phyloP scores from a whole-genome alignment of 1,140 invertebrate species.

The Harpegnathos saltator region DNA sequence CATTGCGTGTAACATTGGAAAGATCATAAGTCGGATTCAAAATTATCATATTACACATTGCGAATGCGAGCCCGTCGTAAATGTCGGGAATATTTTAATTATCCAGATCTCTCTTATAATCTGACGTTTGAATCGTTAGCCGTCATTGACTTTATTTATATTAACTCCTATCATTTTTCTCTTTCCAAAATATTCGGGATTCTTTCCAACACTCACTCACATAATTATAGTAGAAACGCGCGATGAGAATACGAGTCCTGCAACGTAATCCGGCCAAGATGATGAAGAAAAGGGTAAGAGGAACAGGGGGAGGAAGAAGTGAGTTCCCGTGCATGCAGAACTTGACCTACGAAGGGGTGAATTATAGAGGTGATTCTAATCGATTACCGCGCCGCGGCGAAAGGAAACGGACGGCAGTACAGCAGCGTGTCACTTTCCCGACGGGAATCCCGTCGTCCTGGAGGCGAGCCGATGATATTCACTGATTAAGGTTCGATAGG shows the following conservation, averaged over 20 bases:
- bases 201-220: neutral
- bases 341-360: slow-evolving; percentile 69
- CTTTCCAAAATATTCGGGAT: neutral
- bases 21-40: neutral
- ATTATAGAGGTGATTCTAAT: slow-evolving; percentile 71
- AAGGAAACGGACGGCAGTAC: slow-evolving; percentile 35
- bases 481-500: too few species aligned
- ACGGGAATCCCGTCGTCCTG: neutral
- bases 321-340: slow-evolving; percentile 44
- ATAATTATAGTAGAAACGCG: too few species aligned
- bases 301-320: neutral
- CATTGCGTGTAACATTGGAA: neutral
- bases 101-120: neutral
- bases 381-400: slow-evolving; percentile 67
- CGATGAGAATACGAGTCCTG: neutral
- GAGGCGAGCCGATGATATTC: too few species aligned
- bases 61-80: slow-evolving; percentile 29
- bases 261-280: neutral
- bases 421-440: slow-evolving; percentile 6
- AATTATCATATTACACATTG: neutral
- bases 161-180: neutral
- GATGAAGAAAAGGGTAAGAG: neutral
- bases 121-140: too few species aligned
- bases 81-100: neutral
- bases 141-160: neutral